Evolutionary conservation across 2,113 vertebrate genomes (phyloP).

Genomic region (Balaeniceps rex): DNA sequence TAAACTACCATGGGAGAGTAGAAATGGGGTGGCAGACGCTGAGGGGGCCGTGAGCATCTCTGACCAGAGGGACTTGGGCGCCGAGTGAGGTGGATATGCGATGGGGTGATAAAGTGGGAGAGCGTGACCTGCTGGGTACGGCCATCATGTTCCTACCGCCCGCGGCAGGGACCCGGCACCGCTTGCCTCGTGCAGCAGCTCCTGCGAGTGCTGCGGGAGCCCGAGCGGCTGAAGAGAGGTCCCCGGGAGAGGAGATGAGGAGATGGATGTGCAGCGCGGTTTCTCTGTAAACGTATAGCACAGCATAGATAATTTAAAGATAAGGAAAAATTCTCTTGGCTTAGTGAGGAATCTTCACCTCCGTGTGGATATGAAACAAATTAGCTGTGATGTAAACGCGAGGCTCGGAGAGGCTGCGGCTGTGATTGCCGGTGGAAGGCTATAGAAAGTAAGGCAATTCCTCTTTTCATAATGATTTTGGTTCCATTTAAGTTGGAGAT

Average conservation of each 20-base stretch:
- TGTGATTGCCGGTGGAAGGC: constrained; percentile 3
- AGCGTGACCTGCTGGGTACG: rapidly evolving
- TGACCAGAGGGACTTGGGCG: background rate
- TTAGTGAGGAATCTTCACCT: background rate
- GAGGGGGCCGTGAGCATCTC: background rate
- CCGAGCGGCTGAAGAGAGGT: background rate
- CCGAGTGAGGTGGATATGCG: rapidly evolving
- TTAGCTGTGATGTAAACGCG: background rate
- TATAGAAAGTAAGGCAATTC: background rate
- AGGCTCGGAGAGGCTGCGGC: background rate
- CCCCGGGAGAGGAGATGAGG: background rate
- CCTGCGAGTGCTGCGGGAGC: background rate
- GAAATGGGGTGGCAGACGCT: background rate
- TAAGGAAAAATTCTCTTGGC: background rate
- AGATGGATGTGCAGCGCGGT: background rate
- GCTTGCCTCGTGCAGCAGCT: background rate
- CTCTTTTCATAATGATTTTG: constrained; percentile 7
- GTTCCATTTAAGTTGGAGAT: constrained; percentile 30
- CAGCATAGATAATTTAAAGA: background rate
- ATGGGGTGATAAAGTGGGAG: background rate
- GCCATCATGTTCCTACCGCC: background rate
- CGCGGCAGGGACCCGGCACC: background rate
- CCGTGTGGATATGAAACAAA: background rate
- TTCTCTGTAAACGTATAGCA: background rate
- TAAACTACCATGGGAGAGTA: background rate